These are phyloP conservation scores for Catotricha subobsoleta DNA, from an alignment of 2,888 invertebrate species.

Conservation along the genomic window DNA sequence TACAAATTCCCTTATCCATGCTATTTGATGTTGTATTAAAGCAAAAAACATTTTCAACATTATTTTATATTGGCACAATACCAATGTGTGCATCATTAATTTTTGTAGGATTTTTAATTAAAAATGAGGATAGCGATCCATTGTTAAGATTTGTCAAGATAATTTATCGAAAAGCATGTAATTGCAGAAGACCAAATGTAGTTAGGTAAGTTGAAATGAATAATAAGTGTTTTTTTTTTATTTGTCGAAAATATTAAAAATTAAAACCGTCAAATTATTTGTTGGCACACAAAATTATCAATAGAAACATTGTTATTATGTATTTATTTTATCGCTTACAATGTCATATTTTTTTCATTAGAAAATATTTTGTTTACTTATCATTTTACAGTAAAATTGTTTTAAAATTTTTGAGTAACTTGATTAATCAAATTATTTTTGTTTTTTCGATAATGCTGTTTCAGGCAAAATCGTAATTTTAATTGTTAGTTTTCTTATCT, in stretches of 20 bases:
- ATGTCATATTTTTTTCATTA: too few relatives aligned
- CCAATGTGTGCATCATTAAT: constrained; percentile 45
- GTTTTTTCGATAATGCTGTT: too few relatives aligned
- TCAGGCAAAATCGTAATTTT: too few relatives aligned
- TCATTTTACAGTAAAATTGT: not conserved
- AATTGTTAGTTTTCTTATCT: too few relatives aligned
- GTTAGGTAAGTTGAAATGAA: constrained; percentile 23
- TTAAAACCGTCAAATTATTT: too few relatives aligned
- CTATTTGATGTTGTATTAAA: constrained; percentile 62
- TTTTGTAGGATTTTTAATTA: constrained; percentile 47
- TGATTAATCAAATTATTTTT: too few relatives aligned
- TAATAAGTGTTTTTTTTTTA: too few relatives aligned
- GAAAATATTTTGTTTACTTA: not conserved
- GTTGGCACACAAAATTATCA: too few relatives aligned
- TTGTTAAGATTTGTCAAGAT: constrained; percentile 33
- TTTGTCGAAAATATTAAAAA: too few relatives aligned
- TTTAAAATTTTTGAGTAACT: too few relatives aligned
- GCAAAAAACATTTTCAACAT: constrained; percentile 43
- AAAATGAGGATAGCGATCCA: constrained; percentile 72
- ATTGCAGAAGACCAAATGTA: constrained; percentile 23
- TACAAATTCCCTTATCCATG: constrained; percentile 81
- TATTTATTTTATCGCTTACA: too few relatives aligned
- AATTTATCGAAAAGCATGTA: constrained; percentile 24
- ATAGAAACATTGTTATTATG: too few relatives aligned
- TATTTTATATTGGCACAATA: constrained; percentile 60